A percentile compares a stretch with the other conserved stretches of the same genome.
These are phyloP conservation scores for Lutjanus erythropterus DNA, from an alignment of 2,113 vertebrate genomes.

Conservation along the genomic window DNA sequence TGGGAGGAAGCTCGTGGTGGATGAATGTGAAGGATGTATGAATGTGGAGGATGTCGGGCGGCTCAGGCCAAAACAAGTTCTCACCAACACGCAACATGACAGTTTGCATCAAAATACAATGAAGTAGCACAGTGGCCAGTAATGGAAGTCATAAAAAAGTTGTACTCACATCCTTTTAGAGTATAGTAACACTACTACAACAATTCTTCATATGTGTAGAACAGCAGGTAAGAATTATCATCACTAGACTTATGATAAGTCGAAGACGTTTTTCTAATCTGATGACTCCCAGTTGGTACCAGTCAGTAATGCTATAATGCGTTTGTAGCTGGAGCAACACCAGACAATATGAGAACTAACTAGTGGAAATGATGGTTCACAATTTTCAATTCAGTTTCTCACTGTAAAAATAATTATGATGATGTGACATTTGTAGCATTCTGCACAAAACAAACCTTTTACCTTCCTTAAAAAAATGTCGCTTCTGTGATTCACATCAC, in stretches of 20 bases:
- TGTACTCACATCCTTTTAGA: background rate
- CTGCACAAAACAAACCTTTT: too few relatives aligned
- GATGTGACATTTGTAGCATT: too few relatives aligned
- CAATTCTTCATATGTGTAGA: background rate
- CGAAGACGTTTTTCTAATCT: background rate
- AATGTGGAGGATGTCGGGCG: conserved; percentile 68
- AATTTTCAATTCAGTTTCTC: too few relatives aligned
- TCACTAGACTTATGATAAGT: background rate
- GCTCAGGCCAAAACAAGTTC: conserved; percentile 59
- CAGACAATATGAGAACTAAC: background rate
- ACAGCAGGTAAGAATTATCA: background rate
- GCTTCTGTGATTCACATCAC: too few relatives aligned
- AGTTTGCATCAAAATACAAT: conserved; percentile 32
- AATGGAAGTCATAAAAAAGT: background rate
- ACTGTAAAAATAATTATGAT: too few relatives aligned
- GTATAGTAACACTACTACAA: background rate
- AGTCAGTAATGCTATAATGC: background rate
- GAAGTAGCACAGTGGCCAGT: background rate
- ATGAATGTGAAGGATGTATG: conserved; percentile 71
- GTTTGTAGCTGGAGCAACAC: background rate
- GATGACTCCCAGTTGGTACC: background rate
- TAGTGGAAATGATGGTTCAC: too few relatives aligned
- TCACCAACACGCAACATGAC: conserved; percentile 48
- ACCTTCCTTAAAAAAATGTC: too few relatives aligned
- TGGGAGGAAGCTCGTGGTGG: conserved; percentile 76